These are phyloP conservation scores for Aulostomus chinensis DNA, from an alignment of 2,797 vertebrate genomes.

Conservation along the genomic window DNA sequence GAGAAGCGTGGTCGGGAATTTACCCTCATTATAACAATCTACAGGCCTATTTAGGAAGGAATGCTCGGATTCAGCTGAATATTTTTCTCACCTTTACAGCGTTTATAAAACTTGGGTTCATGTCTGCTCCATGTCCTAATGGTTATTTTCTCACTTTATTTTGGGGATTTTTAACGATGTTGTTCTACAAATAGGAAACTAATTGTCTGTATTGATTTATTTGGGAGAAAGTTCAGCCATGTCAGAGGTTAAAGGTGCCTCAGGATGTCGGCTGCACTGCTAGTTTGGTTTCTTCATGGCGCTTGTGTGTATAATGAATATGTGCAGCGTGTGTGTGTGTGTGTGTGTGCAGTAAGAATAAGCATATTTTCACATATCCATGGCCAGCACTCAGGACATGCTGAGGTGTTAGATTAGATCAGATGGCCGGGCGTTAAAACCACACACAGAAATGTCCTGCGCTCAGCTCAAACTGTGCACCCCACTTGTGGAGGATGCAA, in stretches of 20 bases:
- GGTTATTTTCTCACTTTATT: too few species aligned
- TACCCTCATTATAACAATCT: too few species aligned
- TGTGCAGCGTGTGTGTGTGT: background rate
- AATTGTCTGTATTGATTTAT: conserved; percentile 3
- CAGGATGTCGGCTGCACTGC: too few species aligned
- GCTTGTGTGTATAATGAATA: conserved; percentile 6
- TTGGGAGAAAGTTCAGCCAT: background rate
- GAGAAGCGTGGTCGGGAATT: too few species aligned
- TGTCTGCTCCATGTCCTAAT: too few species aligned
- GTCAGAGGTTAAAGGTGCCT: conserved; percentile 14
- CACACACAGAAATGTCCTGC: conserved; percentile 1
- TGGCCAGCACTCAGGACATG: conserved; percentile 37
- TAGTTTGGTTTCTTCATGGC: background rate
- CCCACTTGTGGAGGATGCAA: conserved; percentile 40
- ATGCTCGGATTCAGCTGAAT: too few species aligned
- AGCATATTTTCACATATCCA: conserved; percentile 32
- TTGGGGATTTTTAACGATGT: too few species aligned
- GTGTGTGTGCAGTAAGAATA: conserved; percentile 2
- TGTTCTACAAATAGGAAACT: background rate
- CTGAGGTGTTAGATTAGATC: conserved; percentile 67
- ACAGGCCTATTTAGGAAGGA: too few species aligned
- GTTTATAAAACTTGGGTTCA: too few species aligned
- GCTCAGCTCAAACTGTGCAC: conserved; percentile 23
- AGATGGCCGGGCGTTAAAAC: too few species aligned
- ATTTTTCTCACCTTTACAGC: too few species aligned